phyloP scores from a whole-genome alignment of 2,113 vertebrate genomes.

The Caloenas nicobarica region DNA sequence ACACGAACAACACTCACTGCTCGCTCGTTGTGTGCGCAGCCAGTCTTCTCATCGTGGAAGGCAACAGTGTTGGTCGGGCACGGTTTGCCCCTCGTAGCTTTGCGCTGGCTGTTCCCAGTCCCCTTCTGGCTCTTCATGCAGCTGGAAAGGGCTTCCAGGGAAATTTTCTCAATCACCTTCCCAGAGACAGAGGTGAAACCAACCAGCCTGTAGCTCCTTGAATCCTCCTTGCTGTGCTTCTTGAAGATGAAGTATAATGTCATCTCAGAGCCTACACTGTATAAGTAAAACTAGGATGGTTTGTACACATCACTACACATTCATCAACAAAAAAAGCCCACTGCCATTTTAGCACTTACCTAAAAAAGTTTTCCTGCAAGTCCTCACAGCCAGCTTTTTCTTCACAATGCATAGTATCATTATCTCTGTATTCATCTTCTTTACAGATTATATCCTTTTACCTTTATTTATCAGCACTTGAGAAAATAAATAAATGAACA shows the following conservation, averaged over 20 bases:
- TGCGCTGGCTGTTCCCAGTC: background rate
- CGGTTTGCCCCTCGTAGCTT: background rate
- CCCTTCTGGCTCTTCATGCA: fast-evolving
- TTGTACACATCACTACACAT: background rate
- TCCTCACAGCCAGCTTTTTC: background rate
- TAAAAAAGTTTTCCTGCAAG: background rate
- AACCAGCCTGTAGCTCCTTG: background rate
- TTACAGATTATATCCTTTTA: background rate
- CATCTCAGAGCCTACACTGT: background rate
- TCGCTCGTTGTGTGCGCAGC: fast-evolving
- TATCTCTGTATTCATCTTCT: background rate
- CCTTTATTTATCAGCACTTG: background rate
- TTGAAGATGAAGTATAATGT: background rate
- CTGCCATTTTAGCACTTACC: background rate
- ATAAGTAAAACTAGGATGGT: background rate
- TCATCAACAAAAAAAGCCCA: background rate
- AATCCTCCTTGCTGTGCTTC: background rate
- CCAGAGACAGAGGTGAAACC: background rate
- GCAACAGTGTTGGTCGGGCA: background rate
- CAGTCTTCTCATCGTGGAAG: background rate
- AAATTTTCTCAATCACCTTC: background rate
- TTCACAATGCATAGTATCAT: background rate
- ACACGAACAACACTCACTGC: background rate
- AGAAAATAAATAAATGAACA: background rate
- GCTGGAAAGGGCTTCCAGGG: background rate